Evolutionary conservation across 2,888 invertebrate genomes (phyloP).

Genomic region (Pseudoips prasinana): DNA sequence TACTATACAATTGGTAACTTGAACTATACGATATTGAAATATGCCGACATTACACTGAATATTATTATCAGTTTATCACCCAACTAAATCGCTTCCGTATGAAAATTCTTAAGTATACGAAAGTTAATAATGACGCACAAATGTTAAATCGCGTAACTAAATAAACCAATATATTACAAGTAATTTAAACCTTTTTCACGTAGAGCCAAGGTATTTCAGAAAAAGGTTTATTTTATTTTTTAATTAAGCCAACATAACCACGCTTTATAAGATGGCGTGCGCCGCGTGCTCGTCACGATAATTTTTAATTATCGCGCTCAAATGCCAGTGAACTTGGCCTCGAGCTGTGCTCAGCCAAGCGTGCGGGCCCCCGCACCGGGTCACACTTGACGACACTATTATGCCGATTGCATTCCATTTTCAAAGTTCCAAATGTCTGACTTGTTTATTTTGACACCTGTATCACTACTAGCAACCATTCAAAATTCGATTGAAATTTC

Average conservation of each 20-base stretch:
- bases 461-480: slow-evolving; percentile 5
- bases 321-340: slow-evolving; percentile 82
- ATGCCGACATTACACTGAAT: too few relatives aligned
- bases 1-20: too few relatives aligned
- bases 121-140: too few relatives aligned
- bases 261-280: slow-evolving; percentile 73
- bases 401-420: slow-evolving; percentile 46
- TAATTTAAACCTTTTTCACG: too few relatives aligned
- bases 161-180: slow-evolving; percentile 4
- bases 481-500: slow-evolving; percentile 12
- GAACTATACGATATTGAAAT: too few relatives aligned
- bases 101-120: too few relatives aligned
- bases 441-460: slow-evolving; percentile 40
- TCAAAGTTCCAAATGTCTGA: slow-evolving; percentile 21
- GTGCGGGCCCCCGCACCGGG: slow-evolving; percentile 66
- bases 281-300: slow-evolving; percentile 74
- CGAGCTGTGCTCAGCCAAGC: slow-evolving; percentile 61
- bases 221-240: slow-evolving; percentile 35
- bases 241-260: slow-evolving; percentile 42
- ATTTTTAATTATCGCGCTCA: slow-evolving; percentile 81
- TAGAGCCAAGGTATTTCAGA: slow-evolving; percentile 14
- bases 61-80: too few relatives aligned
- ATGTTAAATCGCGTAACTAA: not conserved
- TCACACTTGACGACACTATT: slow-evolving; percentile 71
- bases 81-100: too few relatives aligned